These are phyloP conservation scores for Tiphia femorata DNA, from an alignment of 2,888 invertebrate species.

Conservation along the genomic window DNA sequence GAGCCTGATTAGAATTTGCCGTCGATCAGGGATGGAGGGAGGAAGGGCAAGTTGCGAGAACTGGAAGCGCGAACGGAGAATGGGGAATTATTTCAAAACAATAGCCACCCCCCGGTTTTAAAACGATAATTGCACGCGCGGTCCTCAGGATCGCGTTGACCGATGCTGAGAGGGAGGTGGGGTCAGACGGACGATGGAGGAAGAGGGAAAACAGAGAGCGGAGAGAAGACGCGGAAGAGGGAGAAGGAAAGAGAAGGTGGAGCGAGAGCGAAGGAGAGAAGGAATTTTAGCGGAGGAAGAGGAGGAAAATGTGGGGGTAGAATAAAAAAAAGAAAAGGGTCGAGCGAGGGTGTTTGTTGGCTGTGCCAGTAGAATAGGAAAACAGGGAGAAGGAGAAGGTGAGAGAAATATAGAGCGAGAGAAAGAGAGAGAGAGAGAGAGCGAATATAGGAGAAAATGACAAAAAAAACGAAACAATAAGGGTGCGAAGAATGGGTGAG, in stretches of 20 bases:
- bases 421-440: constrained; percentile 28
- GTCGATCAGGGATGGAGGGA: too few relatives aligned
- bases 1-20: neutral
- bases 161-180: constrained; percentile 3
- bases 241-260: neutral
- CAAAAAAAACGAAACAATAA: neutral
- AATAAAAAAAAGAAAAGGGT: constrained; percentile 23
- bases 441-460: neutral
- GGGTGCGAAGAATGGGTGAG: neutral
- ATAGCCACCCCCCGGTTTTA: constrained; percentile 37
- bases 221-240: constrained; percentile 29
- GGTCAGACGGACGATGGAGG: neutral
- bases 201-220: constrained; percentile 23
- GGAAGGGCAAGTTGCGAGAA: neutral
- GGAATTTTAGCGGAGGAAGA: constrained; percentile 18
- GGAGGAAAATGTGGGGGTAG: constrained; percentile 11
- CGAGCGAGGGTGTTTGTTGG: too few relatives aligned
- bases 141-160: constrained; percentile 25
- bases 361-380: too few relatives aligned
- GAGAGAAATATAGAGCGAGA: constrained; percentile 19
- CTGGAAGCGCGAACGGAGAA: neutral
- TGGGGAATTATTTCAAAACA: constrained; percentile 25
- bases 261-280: constrained; percentile 14
- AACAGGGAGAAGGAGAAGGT: neutral
- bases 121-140: constrained; percentile 29